These are phyloP conservation scores for Trichopoda pennipes DNA, from an alignment of 2,888 invertebrate species.

Conservation along the genomic window DNA sequence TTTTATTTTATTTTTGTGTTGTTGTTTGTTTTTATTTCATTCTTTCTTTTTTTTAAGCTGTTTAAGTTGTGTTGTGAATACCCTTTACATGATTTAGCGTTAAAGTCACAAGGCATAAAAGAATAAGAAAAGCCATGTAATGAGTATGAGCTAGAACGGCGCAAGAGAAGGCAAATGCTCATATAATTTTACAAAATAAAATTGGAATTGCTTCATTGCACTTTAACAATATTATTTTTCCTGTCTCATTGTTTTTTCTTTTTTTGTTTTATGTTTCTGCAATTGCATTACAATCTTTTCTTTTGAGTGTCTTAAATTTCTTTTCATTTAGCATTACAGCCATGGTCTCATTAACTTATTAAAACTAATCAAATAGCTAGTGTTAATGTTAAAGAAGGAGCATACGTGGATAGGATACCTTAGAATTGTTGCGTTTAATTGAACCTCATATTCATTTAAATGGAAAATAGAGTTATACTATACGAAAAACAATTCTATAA, in stretches of 20 bases:
- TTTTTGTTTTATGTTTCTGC: not conserved
- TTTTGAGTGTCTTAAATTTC: conserved; percentile 17
- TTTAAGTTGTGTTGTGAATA: conserved; percentile 43
- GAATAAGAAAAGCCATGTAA: conserved; percentile 48
- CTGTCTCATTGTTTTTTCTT: not conserved
- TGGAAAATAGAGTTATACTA: too few species aligned
- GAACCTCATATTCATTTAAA: too few species aligned
- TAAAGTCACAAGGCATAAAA: conserved; percentile 53
- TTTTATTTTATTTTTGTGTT: too few species aligned
- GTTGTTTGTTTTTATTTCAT: not conserved
- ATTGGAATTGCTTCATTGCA: conserved; percentile 55
- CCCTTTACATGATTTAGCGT: conserved; percentile 54
- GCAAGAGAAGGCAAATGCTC: conserved; percentile 4
- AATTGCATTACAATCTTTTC: conserved; percentile 32
- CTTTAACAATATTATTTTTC: conserved; percentile 32
- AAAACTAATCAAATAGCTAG: conserved; percentile 46
- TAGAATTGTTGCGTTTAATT: too few species aligned
- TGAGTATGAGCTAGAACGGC: conserved; percentile 6
- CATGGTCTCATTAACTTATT: conserved; percentile 53
- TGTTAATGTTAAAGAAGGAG: conserved; percentile 1
- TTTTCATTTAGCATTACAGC: conserved; percentile 9
- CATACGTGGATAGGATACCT: too few species aligned
- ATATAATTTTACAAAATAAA: conserved; percentile 34
- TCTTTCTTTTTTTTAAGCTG: conserved; percentile 28
- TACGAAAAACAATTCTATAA: too few species aligned